Conservation (phyloP, 1,140 invertebrate genomes). For the Carcinoscorpius rotundicauda region DNA sequence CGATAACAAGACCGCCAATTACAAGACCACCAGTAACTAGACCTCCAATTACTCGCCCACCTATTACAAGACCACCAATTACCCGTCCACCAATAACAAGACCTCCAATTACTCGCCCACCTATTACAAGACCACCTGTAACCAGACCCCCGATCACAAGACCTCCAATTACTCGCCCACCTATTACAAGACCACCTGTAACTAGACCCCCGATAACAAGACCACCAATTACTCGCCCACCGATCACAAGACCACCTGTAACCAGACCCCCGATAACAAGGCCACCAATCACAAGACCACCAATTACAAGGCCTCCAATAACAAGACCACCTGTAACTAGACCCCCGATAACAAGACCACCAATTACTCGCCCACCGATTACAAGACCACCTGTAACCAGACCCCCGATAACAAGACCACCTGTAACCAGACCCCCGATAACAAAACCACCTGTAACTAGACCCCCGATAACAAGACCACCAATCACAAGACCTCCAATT, state of each 20-base stretch:
- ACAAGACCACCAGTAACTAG: neutral
- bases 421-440: neutral
- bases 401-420: neutral
- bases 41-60: neutral
- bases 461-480: neutral
- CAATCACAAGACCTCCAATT: neutral
- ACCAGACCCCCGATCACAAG: neutral
- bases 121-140: neutral
- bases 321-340: conserved; percentile 2
- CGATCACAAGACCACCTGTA: neutral
- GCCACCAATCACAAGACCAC: neutral
- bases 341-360: neutral
- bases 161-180: neutral
- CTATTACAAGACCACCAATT: conserved; percentile 1
- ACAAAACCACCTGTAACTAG: neutral
- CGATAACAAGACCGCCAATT: neutral
- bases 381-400: neutral
- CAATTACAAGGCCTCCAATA: neutral
- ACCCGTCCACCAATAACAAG: neutral
- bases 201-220: neutral
- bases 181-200: neutral
- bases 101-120: neutral
- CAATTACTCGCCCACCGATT: neutral
- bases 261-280: neutral
- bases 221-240: neutral